These are phyloP conservation scores for Thrips palmi DNA, from an alignment of 1,140 invertebrate species.

Conservation along the genomic window DNA sequence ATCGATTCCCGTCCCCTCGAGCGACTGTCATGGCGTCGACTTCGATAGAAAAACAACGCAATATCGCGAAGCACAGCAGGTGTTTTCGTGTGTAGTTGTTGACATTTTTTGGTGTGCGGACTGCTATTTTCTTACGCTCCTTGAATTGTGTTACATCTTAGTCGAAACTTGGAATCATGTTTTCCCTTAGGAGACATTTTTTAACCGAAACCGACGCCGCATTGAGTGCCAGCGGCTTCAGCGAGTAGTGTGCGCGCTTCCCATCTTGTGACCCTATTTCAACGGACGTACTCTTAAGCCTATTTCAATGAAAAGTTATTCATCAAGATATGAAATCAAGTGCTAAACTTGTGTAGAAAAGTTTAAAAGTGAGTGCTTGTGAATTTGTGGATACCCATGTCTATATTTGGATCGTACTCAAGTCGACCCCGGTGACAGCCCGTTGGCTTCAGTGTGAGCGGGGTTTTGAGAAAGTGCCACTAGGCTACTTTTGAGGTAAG, in stretches of 20 bases:
- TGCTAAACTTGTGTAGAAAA: neutral
- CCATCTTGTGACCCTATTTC: too few relatives aligned
- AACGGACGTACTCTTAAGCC: slow-evolving; percentile 3
- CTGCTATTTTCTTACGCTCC: too few relatives aligned
- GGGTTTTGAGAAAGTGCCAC: slow-evolving; percentile 16
- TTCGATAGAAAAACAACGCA: slow-evolving; percentile 10
- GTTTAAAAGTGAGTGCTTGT: neutral
- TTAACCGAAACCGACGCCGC: slow-evolving; percentile 6
- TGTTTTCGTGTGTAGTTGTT: slow-evolving; percentile 18
- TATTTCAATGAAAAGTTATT: slow-evolving; percentile 2
- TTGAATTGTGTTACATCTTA: too few relatives aligned
- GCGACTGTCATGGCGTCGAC: slow-evolving; percentile 8
- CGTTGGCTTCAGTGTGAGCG: too few relatives aligned
- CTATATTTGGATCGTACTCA: slow-evolving; percentile 2
- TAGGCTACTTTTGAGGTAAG: slow-evolving; percentile 16
- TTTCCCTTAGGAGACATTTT: slow-evolving; percentile 11
- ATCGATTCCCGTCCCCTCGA: too few relatives aligned
- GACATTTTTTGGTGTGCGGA: too few relatives aligned
- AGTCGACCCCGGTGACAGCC: slow-evolving; percentile 15
- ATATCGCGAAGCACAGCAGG: slow-evolving; percentile 15
- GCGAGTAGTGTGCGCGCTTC: neutral
- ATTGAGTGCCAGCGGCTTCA: slow-evolving; percentile 5
- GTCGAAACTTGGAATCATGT: too few relatives aligned
- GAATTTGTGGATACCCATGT: neutral
- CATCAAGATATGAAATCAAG: slow-evolving; percentile 2